These are phyloP conservation scores for Apoda limacodes DNA, from an alignment of 2,888 invertebrate genomes.

Conservation along the genomic window DNA sequence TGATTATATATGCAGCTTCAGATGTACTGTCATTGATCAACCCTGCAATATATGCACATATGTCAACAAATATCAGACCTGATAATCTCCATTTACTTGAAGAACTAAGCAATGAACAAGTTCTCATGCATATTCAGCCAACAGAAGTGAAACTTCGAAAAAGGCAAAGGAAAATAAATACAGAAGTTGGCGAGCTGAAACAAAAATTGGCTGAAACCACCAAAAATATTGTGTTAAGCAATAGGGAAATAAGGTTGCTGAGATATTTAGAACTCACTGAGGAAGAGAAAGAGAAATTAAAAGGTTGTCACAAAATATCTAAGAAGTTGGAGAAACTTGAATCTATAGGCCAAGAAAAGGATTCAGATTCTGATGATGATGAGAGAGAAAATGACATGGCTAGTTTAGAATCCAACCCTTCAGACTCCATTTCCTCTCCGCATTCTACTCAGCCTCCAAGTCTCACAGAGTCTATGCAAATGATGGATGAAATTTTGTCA, in stretches of 20 bases:
- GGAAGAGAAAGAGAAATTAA: conserved; percentile 91
- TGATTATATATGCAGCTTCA: conserved; percentile 91
- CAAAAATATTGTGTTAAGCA: conserved; percentile 90
- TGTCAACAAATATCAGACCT: conserved; percentile 74
- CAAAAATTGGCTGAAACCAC: conserved; percentile 83
- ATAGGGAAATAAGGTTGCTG: conserved; percentile 89
- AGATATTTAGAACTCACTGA: conserved; percentile 92
- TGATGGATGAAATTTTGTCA: conserved; percentile 86
- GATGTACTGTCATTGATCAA: conserved; percentile 90
- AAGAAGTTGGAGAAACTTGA: conserved; percentile 92
- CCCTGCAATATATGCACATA: conserved; percentile 82
- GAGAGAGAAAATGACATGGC: conserved; percentile 82
- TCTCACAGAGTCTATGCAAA: conserved; percentile 89
- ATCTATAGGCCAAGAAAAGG: conserved; percentile 80
- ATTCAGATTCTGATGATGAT: conserved; percentile 81
- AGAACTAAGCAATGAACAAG: conserved; percentile 90
- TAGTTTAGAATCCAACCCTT: conserved; percentile 83
- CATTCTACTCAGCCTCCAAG: conserved; percentile 84
- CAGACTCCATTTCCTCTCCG: conserved; percentile 81
- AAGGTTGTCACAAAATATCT: conserved; percentile 92
- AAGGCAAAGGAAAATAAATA: conserved; percentile 90
- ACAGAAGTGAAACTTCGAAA: conserved; percentile 88
- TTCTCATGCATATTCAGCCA: conserved; percentile 86
- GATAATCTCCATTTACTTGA: conserved; percentile 80
- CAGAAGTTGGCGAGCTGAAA: conserved; percentile 89